These are phyloP conservation scores for Drosophila incognita DNA, from an alignment of 2,888 invertebrate species.

Conservation along the genomic window DNA sequence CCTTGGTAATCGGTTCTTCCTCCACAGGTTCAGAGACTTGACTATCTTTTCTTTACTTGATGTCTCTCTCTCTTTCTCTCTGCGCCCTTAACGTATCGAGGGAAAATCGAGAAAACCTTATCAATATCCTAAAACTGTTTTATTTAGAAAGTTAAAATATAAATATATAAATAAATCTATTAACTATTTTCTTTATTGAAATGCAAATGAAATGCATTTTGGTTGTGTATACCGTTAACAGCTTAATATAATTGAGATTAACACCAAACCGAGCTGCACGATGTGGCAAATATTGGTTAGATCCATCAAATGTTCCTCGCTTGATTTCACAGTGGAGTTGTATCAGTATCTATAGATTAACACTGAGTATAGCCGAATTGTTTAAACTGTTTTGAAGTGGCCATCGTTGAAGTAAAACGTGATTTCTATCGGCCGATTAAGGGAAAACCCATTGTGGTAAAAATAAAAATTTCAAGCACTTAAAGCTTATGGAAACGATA, in stretches of 20 bases:
- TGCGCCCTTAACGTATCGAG: not conserved
- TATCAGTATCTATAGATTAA: constrained; percentile 13
- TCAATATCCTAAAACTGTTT: not conserved
- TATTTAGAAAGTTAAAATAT: not conserved
- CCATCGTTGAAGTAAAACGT: constrained; percentile 21
- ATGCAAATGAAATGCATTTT: not conserved
- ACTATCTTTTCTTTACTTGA: too few relatives aligned
- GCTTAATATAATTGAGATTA: not conserved
- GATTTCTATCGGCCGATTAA: constrained; percentile 25
- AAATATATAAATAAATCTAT: not conserved
- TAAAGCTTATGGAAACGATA: constrained; percentile 31
- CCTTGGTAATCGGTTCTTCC: not conserved
- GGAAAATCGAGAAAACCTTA: not conserved
- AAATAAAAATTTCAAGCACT: constrained; percentile 27
- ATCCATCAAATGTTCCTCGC: not conserved
- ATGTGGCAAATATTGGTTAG: too few relatives aligned
- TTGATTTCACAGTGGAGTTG: not conserved
- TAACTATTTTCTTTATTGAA: not conserved
- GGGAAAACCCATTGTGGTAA: constrained; percentile 9
- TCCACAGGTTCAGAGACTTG: not conserved
- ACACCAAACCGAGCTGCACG: not conserved
- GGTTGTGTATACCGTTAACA: not conserved
- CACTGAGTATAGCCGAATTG: not conserved
- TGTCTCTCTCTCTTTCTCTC: too few relatives aligned
- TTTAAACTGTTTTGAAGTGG: constrained; percentile 10